These are phyloP conservation scores for Agrochola lota DNA, from an alignment of 2,888 invertebrate species.

Conservation along the genomic window DNA sequence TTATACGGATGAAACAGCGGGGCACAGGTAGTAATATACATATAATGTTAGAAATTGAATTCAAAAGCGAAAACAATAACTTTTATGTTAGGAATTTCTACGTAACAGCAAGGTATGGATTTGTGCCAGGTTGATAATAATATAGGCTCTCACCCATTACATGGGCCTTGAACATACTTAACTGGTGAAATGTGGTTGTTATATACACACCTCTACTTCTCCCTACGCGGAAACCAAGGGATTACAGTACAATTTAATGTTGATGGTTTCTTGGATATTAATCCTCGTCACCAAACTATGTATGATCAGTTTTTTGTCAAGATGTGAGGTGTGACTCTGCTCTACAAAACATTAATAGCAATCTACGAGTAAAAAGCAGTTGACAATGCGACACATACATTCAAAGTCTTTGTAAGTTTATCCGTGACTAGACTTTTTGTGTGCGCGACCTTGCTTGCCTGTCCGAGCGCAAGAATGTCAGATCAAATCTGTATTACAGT, in stretches of 20 bases:
- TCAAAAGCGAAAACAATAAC: no score
- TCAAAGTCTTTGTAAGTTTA: constrained; percentile 25
- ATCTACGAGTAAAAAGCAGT: constrained; percentile 11
- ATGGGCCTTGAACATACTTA: neutral
- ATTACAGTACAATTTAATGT: neutral
- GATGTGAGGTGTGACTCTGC: neutral
- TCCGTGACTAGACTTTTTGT: constrained; percentile 55
- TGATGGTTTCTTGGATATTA: neutral
- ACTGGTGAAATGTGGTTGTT: neutral
- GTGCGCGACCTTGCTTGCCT: constrained; percentile 34
- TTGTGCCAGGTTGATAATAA: neutral
- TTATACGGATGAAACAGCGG: no score
- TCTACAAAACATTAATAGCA: constrained; percentile 16
- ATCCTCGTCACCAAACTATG: neutral
- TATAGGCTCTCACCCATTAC: neutral
- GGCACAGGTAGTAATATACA: no score
- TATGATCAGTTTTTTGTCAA: neutral
- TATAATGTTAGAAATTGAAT: no score
- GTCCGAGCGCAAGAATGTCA: constrained; percentile 38
- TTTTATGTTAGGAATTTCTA: neutral
- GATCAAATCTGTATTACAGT: constrained; percentile 41
- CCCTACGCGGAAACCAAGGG: neutral
- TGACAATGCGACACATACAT: constrained; percentile 31
- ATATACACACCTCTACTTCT: neutral
- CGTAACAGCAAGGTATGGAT: neutral